These are phyloP conservation scores for Ceraclea dissimilis DNA, from an alignment of 2,888 invertebrate genomes.

Conservation along the genomic window DNA sequence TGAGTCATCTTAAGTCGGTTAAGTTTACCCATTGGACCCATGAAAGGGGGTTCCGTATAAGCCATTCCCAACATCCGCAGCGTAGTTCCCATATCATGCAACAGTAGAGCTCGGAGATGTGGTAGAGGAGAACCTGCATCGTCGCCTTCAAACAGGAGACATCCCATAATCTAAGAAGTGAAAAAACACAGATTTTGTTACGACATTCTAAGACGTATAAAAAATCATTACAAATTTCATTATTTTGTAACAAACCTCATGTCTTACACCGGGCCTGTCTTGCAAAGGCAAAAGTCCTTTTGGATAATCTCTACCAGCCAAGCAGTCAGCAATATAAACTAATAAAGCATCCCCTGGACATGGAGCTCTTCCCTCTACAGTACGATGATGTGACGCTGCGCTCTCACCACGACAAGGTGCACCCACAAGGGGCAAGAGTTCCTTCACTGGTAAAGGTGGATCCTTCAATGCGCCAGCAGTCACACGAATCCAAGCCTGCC, in stretches of 20 bases:
- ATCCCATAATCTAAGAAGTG: conserved; percentile 21
- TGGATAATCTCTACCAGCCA: conserved; percentile 64
- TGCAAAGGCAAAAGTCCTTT: conserved; percentile 53
- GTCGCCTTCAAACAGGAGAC: conserved; percentile 25
- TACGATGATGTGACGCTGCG: neutral
- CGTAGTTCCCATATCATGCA: conserved; percentile 39
- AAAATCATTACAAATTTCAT: too few species aligned
- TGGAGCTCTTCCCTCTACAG: conserved; percentile 12
- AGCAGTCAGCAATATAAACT: conserved; percentile 65
- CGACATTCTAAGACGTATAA: too few species aligned
- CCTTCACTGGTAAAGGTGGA: conserved; percentile 63
- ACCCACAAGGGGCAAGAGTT: conserved; percentile 47
- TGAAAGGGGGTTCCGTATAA: conserved; percentile 43
- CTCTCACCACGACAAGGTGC: conserved; percentile 29
- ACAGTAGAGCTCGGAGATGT: conserved; percentile 38
- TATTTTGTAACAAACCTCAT: conserved; percentile 45
- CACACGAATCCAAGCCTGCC: conserved; percentile 59
- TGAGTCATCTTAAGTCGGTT: conserved; percentile 42
- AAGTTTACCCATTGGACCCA: conserved; percentile 45
- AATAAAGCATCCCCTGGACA: conserved; percentile 64
- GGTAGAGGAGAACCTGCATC: conserved; percentile 34
- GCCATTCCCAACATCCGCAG: conserved; percentile 43
- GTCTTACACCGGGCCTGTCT: conserved; percentile 50
- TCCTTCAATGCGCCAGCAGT: conserved; percentile 62
- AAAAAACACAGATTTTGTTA: neutral